A percentile compares a stretch with the other conserved stretches of the same genome.
Conservation (phyloP, 2,113 vertebrate genomes). For the Dicentrarchus labrax region DNA sequence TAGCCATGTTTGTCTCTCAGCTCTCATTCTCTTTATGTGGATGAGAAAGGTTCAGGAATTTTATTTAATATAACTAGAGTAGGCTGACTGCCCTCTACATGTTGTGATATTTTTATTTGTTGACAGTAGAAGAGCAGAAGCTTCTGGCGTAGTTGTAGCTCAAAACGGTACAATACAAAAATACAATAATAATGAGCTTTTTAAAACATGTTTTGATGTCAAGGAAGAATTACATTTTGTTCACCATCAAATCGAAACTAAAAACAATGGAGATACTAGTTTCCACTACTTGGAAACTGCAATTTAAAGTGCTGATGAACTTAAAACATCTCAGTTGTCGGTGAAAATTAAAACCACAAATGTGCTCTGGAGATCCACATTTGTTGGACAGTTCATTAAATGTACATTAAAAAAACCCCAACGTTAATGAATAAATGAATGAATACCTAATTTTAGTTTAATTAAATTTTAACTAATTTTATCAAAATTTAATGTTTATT, state of each 20-base stretch:
- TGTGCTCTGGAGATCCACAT: not conserved
- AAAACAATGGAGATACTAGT: not conserved
- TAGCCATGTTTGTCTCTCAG: conserved; percentile 13
- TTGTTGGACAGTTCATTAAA: not conserved
- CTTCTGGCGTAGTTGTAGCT: not conserved
- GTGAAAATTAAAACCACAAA: not conserved
- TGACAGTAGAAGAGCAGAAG: not conserved
- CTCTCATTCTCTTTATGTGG: conserved; percentile 21
- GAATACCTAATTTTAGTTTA: not conserved
- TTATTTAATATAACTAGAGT: not conserved
- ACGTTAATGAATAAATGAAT: too few species aligned
- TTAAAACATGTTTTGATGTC: not conserved
- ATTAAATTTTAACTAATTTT: not conserved
- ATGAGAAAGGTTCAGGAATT: conserved; percentile 10
- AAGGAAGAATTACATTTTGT: not conserved
- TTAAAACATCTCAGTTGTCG: not conserved
- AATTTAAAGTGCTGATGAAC: not conserved
- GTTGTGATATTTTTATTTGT: not conserved
- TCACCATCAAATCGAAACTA: not conserved
- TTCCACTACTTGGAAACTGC: not conserved
- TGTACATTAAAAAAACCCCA: not conserved
- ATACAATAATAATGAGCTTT: not conserved
- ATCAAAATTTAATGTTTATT: not conserved
- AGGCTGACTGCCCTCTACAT: not conserved
- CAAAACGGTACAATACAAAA: not conserved